These are phyloP conservation scores for Esox lucius DNA, from an alignment of 2,797 vertebrate genomes.

Conservation along the genomic window DNA sequence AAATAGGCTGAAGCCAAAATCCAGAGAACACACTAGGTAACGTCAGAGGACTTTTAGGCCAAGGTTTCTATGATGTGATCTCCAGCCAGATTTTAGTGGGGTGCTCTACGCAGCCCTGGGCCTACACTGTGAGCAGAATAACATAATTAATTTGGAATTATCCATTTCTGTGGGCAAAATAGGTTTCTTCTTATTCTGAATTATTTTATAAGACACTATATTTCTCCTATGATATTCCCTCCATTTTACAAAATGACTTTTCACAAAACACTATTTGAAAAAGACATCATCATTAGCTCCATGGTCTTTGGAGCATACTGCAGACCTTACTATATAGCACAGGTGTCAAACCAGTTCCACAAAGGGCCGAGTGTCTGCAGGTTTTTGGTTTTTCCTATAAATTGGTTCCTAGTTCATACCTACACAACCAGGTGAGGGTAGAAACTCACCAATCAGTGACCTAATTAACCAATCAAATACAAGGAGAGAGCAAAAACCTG, in stretches of 20 bases:
- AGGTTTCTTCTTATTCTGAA: not conserved
- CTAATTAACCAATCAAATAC: no score
- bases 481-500: no score
- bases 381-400: no score
- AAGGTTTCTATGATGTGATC: conserved; percentile 42
- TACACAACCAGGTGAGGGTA: no score
- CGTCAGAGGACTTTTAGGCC: conserved; percentile 20
- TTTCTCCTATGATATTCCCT: conserved; percentile 17
- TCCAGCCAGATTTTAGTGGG: conserved; percentile 42
- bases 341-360: no score
- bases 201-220: conserved; percentile 34
- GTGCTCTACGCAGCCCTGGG: conserved; percentile 32
- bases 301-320: conserved; percentile 19
- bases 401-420: no score
- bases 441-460: no score
- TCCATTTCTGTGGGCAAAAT: conserved; percentile 30
- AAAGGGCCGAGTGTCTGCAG: no score
- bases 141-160: conserved; percentile 34
- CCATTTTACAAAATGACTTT: conserved; percentile 22
- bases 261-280: conserved; percentile 26
- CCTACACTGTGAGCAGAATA: conserved; percentile 34
- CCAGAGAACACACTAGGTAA: conserved; percentile 37
- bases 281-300: conserved; percentile 14
- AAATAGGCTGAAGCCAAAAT: conserved; percentile 43
- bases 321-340: not conserved